Evolutionary conservation across 2,113 vertebrate species (phyloP), one percentile per base, ranked within the genome.

Genomic region (Brachirus orientalis): DNA sequence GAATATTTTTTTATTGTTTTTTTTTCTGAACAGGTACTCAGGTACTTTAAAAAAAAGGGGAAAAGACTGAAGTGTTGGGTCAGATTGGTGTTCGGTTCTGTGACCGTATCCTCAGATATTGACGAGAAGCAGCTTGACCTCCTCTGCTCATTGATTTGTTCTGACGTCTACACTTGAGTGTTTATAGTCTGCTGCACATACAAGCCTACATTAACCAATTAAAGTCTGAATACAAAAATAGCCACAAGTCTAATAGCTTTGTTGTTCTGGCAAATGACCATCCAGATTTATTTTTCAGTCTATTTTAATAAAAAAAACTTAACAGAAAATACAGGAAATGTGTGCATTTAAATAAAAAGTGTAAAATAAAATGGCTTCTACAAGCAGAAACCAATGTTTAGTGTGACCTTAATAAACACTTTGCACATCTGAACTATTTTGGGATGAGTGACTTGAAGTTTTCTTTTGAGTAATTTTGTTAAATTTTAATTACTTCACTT

Each of bases 61-160:
- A n/a, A n/a, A n/a, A 61, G 13, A 28, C 6, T 40, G 13, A n/a
- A 35, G 44, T 52, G 50, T n/a, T 54, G 10, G 22, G 7, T 63
- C 20, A 16, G 48, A 46, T 10, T 37, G 43, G 19, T 2, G 38
- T 2, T 40, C 4, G 40, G 12, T 43, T 5, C 40, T 10, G 10
- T 69, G 33, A 40, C 48, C 45, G 33, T 63, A 17, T 14, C 20
- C 47, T 14, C 50, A n/a, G 36, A 63, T 3, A 18, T 46, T 69
- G 52, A 63, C 45, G 58, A 47, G 46, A 66, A 54, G 41, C 72
- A 63, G 48, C 65, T 56, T 74, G 60, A 58, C 19, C 50, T 67
- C 38, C 54, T 63, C 45, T 18, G 37, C 36, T 71, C 37, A 83
- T 77, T 75, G 51, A 86, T 82, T 74, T 53, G 64, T 53, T 75